phyloP scores from a whole-genome alignment of 2,888 invertebrate species.

The Rugalucina vietnamica region DNA sequence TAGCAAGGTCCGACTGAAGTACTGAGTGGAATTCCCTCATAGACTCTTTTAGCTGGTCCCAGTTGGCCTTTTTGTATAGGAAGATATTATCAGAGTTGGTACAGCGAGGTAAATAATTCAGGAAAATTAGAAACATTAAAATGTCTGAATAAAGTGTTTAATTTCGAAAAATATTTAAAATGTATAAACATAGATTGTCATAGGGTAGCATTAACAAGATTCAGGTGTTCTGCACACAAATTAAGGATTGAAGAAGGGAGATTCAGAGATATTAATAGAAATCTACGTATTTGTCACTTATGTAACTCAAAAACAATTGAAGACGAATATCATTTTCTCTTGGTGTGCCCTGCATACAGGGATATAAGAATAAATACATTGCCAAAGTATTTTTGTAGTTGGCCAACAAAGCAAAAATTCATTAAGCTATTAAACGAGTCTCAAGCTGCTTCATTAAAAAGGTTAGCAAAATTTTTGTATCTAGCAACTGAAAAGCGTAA shows the following conservation, averaged over 20 bases:
- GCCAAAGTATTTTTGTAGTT: not conserved
- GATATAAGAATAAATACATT: not conserved
- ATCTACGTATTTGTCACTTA: not conserved
- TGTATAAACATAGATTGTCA: not conserved
- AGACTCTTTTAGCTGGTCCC: no score
- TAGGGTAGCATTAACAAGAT: conserved; percentile 15
- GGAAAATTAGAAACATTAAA: not conserved
- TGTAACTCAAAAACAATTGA: conserved; percentile 20
- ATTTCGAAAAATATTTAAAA: not conserved
- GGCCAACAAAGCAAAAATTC: not conserved
- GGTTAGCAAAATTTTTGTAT: not conserved
- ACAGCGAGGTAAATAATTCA: not conserved
- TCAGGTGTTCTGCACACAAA: conserved; percentile 24
- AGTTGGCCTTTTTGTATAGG: no score
- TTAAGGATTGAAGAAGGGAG: conserved; percentile 24
- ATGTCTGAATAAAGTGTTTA: not conserved
- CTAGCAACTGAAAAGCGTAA: not conserved
- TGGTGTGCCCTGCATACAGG: conserved; percentile 11
- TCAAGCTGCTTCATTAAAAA: not conserved
- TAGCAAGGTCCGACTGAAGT: no score
- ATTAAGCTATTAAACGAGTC: not conserved
- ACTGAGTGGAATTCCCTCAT: no score
- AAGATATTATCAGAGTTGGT: not conserved
- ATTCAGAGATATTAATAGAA: conserved; percentile 13
- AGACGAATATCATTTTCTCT: conserved; percentile 24